Base-by-base conservation (phyloP, 2,113 vertebrate genomes). In the Gymnarchus niloticus region DNA sequence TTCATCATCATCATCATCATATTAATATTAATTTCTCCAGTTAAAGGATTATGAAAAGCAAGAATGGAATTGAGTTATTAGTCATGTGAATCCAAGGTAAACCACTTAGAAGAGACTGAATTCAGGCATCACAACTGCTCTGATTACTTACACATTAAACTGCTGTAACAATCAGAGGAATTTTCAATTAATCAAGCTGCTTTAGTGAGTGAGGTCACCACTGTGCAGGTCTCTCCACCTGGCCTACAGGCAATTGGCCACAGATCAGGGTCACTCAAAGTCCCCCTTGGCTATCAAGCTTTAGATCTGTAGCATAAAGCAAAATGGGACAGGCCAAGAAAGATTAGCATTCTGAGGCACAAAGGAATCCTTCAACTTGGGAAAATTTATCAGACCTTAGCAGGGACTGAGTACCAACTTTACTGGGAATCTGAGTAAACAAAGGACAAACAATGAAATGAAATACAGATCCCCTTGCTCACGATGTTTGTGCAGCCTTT, bases 121-220 rank as follows among this genome's bases (percentile, higher is more conserved):
- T 57, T 28, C 41, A 84, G 46, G 56, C 19, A 44, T 57, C 84
- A 56, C 14, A 86, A 17, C 49, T 52, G 21, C 81, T 76, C 81
- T 91, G 89, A 92, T 93, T 91, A 93, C 91, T 83, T 90, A 88
- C 90, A 86, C 90, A 94, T 93, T 92, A 93, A 87, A n/a, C 21
- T 17, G 56, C 81, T 46, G 48, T 33, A 90, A 85, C 89, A 86
- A 85, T 85, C 90, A 90, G 85, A 90, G 88, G 89, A 88, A 90
- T 85, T 88, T 83, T 91, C 91, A 93, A 94, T 89, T 90, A 90
- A 94, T 93, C 92, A 84, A 77, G 87, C 83, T 87, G 85, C 52
- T 93, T 90, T 92, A 92, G 91, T 84, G 86, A 91, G 90, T 92
- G 91, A 93, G 87, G 89, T 90, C 89, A 88, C 56, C 37, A 57